Percentiles rank a stretch among this genome's conserved stretches.
phyloP scores from a whole-genome alignment of 2,797 vertebrate species.

The Cyprinodon diabolis region DNA sequence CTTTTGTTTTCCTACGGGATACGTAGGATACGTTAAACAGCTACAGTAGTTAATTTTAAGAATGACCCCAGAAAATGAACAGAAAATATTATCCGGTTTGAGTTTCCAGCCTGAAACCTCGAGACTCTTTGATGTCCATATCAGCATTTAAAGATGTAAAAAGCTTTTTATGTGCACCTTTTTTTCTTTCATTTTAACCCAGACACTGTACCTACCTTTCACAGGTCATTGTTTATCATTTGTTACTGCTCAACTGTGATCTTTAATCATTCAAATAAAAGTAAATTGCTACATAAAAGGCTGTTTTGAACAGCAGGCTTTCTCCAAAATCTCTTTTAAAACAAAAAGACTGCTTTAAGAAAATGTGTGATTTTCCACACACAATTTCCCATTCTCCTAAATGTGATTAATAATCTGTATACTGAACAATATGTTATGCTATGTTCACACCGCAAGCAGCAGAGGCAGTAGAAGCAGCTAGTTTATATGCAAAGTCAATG shows the following conservation, averaged over 20 bases:
- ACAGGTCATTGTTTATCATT: background rate
- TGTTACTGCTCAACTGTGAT: background rate
- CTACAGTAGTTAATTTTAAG: background rate
- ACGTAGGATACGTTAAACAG: background rate
- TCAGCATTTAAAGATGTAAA: slow-evolving; percentile 3
- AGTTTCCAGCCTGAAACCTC: background rate
- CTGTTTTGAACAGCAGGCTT: background rate
- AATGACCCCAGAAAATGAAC: background rate
- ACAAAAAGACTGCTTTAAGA: background rate
- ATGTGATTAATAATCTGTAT: too few species aligned
- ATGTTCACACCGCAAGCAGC: too few species aligned
- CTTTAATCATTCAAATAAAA: background rate
- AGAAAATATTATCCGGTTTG: background rate
- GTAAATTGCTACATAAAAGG: background rate
- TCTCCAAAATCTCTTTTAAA: background rate
- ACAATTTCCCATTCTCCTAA: too few species aligned
- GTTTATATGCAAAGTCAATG: too few species aligned
- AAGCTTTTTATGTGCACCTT: background rate
- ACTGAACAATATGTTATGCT: too few species aligned
- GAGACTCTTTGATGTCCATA: background rate
- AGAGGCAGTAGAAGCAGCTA: too few species aligned
- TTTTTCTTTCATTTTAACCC: background rate
- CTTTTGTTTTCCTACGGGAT: background rate
- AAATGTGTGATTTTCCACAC: background rate
- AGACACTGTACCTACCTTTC: background rate